A percentile compares a stretch with the other conserved stretches of the same genome.
These are phyloP conservation scores for Nemotelus pantherinus DNA, from an alignment of 2,888 invertebrate genomes.

Conservation along the genomic window DNA sequence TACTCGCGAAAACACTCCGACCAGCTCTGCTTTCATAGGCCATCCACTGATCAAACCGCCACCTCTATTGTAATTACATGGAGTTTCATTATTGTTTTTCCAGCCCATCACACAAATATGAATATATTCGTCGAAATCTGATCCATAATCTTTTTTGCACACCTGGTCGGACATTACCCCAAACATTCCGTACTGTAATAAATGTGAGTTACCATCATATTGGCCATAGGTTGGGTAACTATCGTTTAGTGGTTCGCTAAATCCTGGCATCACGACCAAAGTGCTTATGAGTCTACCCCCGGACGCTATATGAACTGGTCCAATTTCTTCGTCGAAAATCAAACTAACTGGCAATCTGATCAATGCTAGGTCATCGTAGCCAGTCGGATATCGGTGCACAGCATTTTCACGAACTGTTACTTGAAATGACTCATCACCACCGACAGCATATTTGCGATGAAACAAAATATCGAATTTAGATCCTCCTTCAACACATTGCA, in stretches of 20 bases:
- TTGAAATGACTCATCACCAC: conserved; percentile 1
- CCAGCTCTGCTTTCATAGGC: conserved; percentile 44
- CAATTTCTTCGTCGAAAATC: conserved; percentile 14
- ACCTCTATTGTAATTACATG: conserved; percentile 44
- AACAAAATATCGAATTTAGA: neutral
- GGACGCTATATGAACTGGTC: neutral
- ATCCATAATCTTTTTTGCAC: conserved; percentile 32
- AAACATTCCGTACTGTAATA: conserved; percentile 50
- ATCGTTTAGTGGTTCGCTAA: conserved; percentile 26
- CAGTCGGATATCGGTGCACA: conserved; percentile 47
- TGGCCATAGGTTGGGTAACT: no score
- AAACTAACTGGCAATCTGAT: conserved; percentile 42
- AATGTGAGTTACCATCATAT: no score
- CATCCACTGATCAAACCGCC: conserved; percentile 47
- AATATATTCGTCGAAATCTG: conserved; percentile 46
- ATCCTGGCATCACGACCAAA: conserved; percentile 48
- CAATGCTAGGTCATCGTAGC: conserved; percentile 48
- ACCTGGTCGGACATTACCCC: conserved; percentile 14
- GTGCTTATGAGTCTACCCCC: neutral
- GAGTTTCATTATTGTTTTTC: conserved; percentile 25
- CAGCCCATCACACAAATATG: conserved; percentile 47
- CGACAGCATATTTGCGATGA: neutral
- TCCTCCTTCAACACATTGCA: conserved; percentile 31
- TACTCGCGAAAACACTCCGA: conserved; percentile 44
- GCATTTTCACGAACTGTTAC: conserved; percentile 33